These are phyloP conservation scores for Melanotaenia pygmaea DNA, from an alignment of 2,797 vertebrate genomes.

Conservation along the genomic window DNA sequence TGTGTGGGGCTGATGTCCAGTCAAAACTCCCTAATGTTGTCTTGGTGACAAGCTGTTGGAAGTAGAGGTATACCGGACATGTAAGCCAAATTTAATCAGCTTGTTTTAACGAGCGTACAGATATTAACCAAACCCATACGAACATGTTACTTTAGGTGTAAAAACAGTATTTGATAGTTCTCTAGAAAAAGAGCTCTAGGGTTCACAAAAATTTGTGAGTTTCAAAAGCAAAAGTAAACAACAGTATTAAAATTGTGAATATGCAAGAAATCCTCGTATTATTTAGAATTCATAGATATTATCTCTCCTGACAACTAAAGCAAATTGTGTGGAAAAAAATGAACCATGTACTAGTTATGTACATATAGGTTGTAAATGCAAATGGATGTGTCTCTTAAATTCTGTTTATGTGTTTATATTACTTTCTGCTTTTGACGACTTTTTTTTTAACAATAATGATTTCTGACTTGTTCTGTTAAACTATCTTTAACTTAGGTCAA, in stretches of 20 bases:
- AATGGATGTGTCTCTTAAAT: background rate
- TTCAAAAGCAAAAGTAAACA: background rate
- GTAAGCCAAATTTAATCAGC: too few species aligned
- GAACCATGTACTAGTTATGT: background rate
- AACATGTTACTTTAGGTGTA: too few species aligned
- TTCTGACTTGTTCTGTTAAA: constrained; percentile 5
- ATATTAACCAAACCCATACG: too few species aligned
- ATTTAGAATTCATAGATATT: background rate
- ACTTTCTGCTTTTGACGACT: background rate
- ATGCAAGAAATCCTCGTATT: background rate
- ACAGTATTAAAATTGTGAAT: background rate
- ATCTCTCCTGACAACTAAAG: background rate
- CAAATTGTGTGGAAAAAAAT: background rate
- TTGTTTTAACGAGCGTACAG: too few species aligned
- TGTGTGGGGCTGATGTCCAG: too few species aligned
- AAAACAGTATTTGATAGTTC: too few species aligned
- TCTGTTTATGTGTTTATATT: background rate
- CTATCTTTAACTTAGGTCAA: constrained; percentile 84
- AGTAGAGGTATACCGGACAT: too few species aligned
- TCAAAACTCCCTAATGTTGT: too few species aligned
- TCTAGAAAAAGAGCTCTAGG: too few species aligned
- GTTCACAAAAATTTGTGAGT: background rate
- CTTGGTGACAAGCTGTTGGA: too few species aligned
- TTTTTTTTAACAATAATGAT: background rate
- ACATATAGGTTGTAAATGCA: background rate